These are phyloP conservation scores for Meriones psammophilus DNA, from an alignment of 2,797 vertebrate species.

Conservation along the genomic window DNA sequence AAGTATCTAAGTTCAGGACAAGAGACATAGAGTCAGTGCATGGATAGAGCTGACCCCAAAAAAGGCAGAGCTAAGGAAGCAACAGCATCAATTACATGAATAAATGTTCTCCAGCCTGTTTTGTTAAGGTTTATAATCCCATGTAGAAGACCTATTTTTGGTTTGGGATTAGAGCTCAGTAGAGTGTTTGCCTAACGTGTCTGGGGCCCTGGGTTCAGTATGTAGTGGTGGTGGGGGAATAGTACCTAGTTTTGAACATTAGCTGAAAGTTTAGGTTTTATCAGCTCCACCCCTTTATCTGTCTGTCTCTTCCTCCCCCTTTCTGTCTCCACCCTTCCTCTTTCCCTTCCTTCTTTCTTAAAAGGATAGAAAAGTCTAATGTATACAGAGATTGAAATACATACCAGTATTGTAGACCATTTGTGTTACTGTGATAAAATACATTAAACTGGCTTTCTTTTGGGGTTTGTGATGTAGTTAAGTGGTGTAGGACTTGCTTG, in stretches of 20 bases:
- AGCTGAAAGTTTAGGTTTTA: background rate
- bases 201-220: background rate
- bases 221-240: background rate
- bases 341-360: background rate
- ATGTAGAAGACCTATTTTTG: background rate
- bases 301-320: too few relatives aligned
- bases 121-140: background rate
- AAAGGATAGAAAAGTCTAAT: constrained; percentile 22
- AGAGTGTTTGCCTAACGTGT: background rate
- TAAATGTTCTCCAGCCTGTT: background rate
- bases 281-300: background rate
- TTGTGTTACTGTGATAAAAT: background rate
- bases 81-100: background rate
- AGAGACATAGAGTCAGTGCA: background rate
- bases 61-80: background rate
- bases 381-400: background rate
- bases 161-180: background rate
- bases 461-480: background rate
- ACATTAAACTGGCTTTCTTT: background rate
- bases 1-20: background rate
- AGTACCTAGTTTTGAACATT: background rate
- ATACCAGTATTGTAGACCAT: background rate
- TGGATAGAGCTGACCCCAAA: background rate
- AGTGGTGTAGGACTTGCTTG: background rate
- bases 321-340: rapidly evolving